A percentile compares a stretch with the other conserved stretches of the same genome.
Evolutionary conservation across 2,797 vertebrate species (phyloP).

Genomic region (Serranus cabrilla): DNA sequence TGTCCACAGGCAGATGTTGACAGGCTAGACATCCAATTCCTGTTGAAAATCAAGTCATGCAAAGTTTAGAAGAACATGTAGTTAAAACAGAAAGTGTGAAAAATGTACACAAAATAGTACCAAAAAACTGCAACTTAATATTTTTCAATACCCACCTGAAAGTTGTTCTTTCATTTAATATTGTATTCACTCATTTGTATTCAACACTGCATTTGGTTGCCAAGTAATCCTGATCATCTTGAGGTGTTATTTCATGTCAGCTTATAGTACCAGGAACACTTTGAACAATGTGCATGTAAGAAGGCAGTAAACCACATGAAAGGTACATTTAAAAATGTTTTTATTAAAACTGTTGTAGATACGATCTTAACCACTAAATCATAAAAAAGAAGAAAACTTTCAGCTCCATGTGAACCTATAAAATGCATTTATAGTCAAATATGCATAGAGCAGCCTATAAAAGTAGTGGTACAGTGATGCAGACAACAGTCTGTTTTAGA

Average conservation of each 20-base stretch:
- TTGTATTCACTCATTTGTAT: not conserved
- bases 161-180: too few relatives aligned
- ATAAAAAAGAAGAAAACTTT: constrained; percentile 36
- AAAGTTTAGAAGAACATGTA: too few relatives aligned
- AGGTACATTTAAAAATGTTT: constrained; percentile 30
- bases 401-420: constrained; percentile 36
- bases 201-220: not conserved
- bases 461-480: constrained; percentile 60
- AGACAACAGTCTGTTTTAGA: constrained; percentile 41
- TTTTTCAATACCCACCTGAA: too few relatives aligned
- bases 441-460: constrained; percentile 42
- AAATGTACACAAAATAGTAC: too few relatives aligned
- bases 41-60: too few relatives aligned
- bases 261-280: not conserved
- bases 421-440: constrained; percentile 41
- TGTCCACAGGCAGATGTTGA: too few relatives aligned
- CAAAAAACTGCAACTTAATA: too few relatives aligned
- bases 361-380: constrained; percentile 41
- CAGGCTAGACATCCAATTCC: too few relatives aligned
- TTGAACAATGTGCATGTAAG: not conserved
- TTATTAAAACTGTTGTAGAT: constrained; percentile 57
- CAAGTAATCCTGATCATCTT: not conserved
- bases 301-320: constrained; percentile 21
- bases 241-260: constrained; percentile 1
- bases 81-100: too few relatives aligned